Evolutionary conservation across 2,888 invertebrate species (phyloP).

Genomic region (Suillia variegata): DNA sequence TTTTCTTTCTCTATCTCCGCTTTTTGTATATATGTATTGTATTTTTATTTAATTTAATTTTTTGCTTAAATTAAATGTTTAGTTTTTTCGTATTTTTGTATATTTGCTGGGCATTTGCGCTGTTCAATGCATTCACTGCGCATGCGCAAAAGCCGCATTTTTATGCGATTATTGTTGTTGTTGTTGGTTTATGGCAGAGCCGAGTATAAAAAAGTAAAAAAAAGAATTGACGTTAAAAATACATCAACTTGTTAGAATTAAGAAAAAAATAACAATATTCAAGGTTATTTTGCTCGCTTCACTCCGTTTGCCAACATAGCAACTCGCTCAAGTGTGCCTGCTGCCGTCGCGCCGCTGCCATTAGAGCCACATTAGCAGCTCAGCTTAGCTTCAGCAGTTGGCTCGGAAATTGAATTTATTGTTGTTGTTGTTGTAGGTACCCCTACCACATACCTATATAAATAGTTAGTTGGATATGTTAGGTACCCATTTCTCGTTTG

Average conservation of each 20-base stretch:
- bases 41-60: no score
- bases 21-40: no score
- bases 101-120: not conserved
- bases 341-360: conserved; percentile 8
- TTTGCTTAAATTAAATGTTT: no score
- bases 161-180: conserved; percentile 1
- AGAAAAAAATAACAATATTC: not conserved
- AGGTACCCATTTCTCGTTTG: not conserved
- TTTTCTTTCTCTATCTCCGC: no score
- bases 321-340: conserved; percentile 39
- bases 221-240: not conserved
- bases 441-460: not conserved
- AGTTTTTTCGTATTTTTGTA: not conserved
- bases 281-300: conserved; percentile 5
- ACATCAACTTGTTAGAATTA: not conserved
- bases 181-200: no score
- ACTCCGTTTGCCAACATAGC: conserved; percentile 8
- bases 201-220: not conserved
- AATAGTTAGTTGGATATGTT: no score
- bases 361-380: conserved; percentile 16
- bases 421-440: not conserved
- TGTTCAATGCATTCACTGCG: conserved; percentile 28
- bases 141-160: conserved; percentile 36
- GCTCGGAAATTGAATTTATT: not conserved
- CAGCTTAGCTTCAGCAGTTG: conserved; percentile 5